These are phyloP conservation scores for Saguinus midas DNA, from an alignment of 2,113 vertebrate species.

Conservation along the genomic window DNA sequence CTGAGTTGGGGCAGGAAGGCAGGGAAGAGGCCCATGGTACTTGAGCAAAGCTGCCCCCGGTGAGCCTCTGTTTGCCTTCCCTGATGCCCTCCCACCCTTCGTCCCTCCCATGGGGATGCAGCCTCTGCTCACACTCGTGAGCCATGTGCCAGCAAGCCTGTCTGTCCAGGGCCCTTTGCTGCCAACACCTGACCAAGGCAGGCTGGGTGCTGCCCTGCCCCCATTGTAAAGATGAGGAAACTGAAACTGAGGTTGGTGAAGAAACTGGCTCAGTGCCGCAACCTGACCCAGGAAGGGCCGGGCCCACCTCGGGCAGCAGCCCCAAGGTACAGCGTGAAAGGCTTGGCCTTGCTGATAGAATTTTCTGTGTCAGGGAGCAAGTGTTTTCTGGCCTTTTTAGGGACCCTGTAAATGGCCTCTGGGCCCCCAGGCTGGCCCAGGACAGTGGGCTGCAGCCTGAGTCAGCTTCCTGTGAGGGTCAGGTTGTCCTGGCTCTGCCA, in stretches of 20 bases:
- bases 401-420: neutral
- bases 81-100: fast-evolving
- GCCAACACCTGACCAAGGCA: neutral
- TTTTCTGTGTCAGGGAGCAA: fast-evolving
- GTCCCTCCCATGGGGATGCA: neutral
- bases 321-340: neutral
- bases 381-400: neutral
- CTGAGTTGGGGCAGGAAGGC: neutral
- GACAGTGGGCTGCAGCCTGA: neutral
- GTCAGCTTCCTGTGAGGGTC: neutral
- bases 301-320: neutral
- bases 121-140: fast-evolving
- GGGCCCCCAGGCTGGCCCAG: neutral
- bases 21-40: neutral
- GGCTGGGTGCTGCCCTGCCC: neutral
- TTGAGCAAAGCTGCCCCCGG: too few relatives aligned
- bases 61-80: neutral
- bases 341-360: neutral
- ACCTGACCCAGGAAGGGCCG: neutral
- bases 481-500: neutral
- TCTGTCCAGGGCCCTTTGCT: neutral
- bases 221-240: neutral
- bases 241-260: neutral
- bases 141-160: neutral
- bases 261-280: fast-evolving